These are phyloP conservation scores for Perca schrenkii DNA, from an alignment of 2,113 vertebrate species.

Conservation along the genomic window DNA sequence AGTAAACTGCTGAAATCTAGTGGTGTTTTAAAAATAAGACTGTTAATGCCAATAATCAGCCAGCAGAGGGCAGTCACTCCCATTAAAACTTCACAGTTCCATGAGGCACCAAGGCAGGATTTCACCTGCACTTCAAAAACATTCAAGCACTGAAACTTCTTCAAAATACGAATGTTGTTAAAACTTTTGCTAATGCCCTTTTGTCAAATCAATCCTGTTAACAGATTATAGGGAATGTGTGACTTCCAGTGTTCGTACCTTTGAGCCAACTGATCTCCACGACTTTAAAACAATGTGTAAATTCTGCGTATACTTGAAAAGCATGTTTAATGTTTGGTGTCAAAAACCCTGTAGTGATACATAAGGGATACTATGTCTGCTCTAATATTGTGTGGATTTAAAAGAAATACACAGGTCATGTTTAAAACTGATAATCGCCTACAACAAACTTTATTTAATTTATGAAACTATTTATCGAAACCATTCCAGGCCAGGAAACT, in stretches of 20 bases:
- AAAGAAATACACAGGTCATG: background rate
- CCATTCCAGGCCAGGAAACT: background rate
- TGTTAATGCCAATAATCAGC: conserved; percentile 18
- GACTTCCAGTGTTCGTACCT: too few relatives aligned
- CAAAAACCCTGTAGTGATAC: background rate
- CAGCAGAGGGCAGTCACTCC: conserved; percentile 70
- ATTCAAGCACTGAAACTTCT: background rate
- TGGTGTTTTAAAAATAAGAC: background rate
- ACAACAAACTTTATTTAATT: background rate
- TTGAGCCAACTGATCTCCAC: background rate
- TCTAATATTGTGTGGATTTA: background rate
- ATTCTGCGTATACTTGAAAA: background rate
- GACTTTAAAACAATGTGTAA: background rate
- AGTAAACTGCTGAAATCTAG: background rate
- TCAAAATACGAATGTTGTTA: background rate
- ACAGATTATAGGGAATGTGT: background rate
- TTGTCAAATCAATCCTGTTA: background rate
- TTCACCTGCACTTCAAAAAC: background rate
- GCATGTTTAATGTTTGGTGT: background rate
- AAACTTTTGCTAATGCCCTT: background rate
- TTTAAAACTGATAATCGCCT: background rate
- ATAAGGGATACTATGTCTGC: background rate
- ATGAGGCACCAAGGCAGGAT: background rate
- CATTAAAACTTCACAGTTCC: conserved; percentile 14
- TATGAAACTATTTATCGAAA: background rate